Conservation (phyloP, 2,797 vertebrate species). For the Cynodonichthys magdalenae region DNA sequence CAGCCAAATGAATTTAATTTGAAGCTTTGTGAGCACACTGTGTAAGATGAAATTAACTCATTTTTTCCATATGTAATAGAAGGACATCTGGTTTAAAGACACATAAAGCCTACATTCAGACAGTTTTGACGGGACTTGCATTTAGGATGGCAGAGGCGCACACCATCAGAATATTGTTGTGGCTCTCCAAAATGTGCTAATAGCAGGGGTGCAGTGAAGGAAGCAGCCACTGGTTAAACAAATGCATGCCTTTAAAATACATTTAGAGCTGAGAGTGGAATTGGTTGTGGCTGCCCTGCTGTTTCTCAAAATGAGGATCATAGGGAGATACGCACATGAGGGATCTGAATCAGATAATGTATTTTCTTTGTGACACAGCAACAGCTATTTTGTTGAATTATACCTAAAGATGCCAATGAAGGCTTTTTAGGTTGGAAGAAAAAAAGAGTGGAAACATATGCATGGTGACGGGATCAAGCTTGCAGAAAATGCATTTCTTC, state of each 20-base stretch:
- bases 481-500: conserved; percentile 28
- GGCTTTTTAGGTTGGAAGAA: conserved; percentile 9
- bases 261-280: conserved; percentile 47
- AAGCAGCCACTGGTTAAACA: conserved; percentile 41
- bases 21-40: conserved; percentile 29
- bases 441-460: conserved; percentile 10
- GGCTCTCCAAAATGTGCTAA: conserved; percentile 47
- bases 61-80: conserved; percentile 41
- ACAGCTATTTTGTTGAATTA: conserved; percentile 45
- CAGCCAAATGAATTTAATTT: conserved; percentile 34
- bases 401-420: conserved; percentile 34
- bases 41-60: conserved; percentile 25
- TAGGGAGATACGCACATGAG: conserved; percentile 29
- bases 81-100: conserved; percentile 11
- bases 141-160: conserved; percentile 22
- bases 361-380: conserved; percentile 46
- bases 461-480: conserved; percentile 42
- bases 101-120: conserved; percentile 17
- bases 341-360: conserved; percentile 51
- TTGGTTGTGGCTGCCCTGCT: conserved; percentile 43
- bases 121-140: conserved; percentile 17
- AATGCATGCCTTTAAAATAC: conserved; percentile 47
- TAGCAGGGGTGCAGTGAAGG: conserved; percentile 37
- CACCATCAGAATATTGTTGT: conserved; percentile 31
- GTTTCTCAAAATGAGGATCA: conserved; percentile 45